Evolutionary conservation across 2,113 vertebrate species (phyloP), one percentile per base, ranked within the genome.

Genomic region (Colius striatus): DNA sequence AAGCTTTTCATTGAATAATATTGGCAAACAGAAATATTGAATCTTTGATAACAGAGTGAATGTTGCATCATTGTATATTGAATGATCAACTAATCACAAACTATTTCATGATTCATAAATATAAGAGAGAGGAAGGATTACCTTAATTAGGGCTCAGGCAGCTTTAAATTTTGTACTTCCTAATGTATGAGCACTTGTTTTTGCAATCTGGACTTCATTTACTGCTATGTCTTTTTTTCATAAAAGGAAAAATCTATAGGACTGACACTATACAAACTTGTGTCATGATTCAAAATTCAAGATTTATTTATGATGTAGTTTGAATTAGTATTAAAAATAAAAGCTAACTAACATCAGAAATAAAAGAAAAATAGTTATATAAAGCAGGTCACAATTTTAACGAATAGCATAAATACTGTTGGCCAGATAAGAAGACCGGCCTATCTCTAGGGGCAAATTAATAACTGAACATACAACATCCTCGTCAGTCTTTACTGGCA

Each of bases 51-150:
- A 65, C 16, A 84, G 68, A 82, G 10, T 51, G 84, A 77, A 15
- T 48, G 30, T 74, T 87, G 5, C 13, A 32, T 57, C 62, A 20
- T 10, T 10, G 9, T 13, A 2, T 70, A 23, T 53, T 41, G 65
- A 93, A 87, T 34, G 32, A 92, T 68, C 51, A 87, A 75, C 30
- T 38, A 89, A 81, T 75, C 32, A n/a, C 16, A 58, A 50, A 76
- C 51, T 80, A 41, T 61, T 89, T 89, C 89, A 91, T 76, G 41
- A 79, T 79, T 79, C 30, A 92, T 61, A 87, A 92, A 53, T 29
- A 45, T 5, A 78, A 68, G 18, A 15, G 12, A 22, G 7, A 30
- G 11, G 45, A 92, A 67, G 25, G 16, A 82, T 60, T 61, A 41
- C 19, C 78, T 41, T 41, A 9, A 41, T 12, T 41, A 12, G 12